These are phyloP conservation scores for Himalopsyche kuldschensis DNA, from an alignment of 2,888 invertebrate genomes.

Conservation along the genomic window DNA sequence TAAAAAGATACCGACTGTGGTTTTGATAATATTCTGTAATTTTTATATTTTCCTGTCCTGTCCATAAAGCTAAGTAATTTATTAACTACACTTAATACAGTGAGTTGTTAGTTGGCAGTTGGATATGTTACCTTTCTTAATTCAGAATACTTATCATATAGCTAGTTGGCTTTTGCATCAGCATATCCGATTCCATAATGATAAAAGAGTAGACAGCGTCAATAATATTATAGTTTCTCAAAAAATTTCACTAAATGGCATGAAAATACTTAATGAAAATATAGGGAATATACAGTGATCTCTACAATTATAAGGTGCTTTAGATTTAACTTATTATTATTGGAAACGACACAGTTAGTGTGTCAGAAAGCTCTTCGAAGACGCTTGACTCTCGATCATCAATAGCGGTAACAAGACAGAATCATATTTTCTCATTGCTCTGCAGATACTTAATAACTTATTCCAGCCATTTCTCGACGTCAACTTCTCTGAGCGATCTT, in stretches of 20 bases:
- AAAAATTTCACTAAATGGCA: not conserved
- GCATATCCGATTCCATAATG: not conserved
- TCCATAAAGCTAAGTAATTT: too few species aligned
- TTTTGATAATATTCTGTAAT: too few species aligned
- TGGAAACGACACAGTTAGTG: not conserved
- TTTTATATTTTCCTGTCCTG: too few species aligned
- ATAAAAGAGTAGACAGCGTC: slow-evolving; percentile 12
- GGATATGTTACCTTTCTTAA: too few species aligned
- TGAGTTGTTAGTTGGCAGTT: too few species aligned
- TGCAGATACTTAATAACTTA: not conserved
- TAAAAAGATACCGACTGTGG: too few species aligned
- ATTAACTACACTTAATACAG: too few species aligned
- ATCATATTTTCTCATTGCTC: not conserved
- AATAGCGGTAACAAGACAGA: not conserved
- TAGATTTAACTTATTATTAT: slow-evolving; percentile 39
- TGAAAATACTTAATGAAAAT: not conserved
- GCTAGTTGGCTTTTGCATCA: not conserved
- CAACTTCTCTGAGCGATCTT: not conserved
- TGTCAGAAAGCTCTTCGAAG: not conserved
- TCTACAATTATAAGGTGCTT: slow-evolving; percentile 64
- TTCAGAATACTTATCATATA: too few species aligned
- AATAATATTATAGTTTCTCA: not conserved
- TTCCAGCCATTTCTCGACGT: not conserved
- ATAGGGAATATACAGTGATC: slow-evolving; percentile 48
- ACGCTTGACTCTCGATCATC: not conserved